Evolutionary conservation across 1,140 invertebrate genomes (phyloP), one percentile per base, ranked within the genome.

Genomic region (Trichomalopsis sarcophagae): DNA sequence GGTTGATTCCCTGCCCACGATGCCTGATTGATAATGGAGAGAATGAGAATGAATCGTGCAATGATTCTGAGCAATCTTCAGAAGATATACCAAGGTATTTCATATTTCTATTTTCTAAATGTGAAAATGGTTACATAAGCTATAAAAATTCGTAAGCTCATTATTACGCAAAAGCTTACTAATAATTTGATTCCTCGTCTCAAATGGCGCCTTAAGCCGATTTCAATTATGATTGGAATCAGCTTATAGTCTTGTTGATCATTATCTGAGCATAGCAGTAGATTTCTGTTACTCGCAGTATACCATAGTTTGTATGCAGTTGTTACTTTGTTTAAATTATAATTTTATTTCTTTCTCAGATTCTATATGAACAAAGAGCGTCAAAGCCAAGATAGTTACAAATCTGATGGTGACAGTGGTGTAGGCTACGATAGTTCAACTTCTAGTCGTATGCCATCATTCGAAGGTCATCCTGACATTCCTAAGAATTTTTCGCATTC

Each of bases 1-100:
- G 99, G n/a, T 90, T 99, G 27, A 96, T 99, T 73, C 97, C 98
- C 0, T 99, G 99, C 92, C 96, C 97, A 0, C 94, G 95, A 10
- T 99, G 98, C 92, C 92, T 98, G 82, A 91, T 93, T 5, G 91
- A 90, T 78, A 91, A 92, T 40, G 90, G 89, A 2, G 93, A 94
- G 10, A 73, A 87, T 2, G 89, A 92, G 10, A 86, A 82, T 62
- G 89, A 91, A 10, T 78, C 75, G 5, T 88, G 84, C 27, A 88
- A 84, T 23, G 91, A 92, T 71, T 89, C 88, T 0, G 93, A 94
- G 77, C 88, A 89, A 36, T 79, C 90, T 30, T 36, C 86, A 2
- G 91, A 91, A 13, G 90, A 91, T 27, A 89, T 91, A 17, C 86
- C 87, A 40, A 82, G 80, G 84, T 85, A 77, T 23, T 50, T 55